phyloP scores from a whole-genome alignment of 2,797 vertebrate genomes.

The Chaetodon trifasciatus region DNA sequence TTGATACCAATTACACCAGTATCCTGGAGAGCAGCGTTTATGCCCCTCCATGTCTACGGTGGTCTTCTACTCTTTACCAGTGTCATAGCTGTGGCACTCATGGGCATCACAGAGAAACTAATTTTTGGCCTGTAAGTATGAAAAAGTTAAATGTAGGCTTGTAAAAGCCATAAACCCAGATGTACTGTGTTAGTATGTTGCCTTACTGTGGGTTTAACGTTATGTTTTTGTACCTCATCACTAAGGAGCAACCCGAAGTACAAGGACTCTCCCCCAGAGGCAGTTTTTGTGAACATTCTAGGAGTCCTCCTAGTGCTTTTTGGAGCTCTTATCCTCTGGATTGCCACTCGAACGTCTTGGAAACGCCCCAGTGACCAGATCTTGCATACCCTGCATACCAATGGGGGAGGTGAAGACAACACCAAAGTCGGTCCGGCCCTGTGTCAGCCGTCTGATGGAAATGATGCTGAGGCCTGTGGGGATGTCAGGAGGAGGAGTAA shows the following conservation, averaged over 20 bases:
- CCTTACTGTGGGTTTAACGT: not conserved
- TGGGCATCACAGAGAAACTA: slow-evolving; percentile 97
- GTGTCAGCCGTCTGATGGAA: slow-evolving; percentile 75
- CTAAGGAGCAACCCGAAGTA: slow-evolving; percentile 84
- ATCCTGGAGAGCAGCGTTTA: slow-evolving; percentile 84
- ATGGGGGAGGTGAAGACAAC: slow-evolving; percentile 66
- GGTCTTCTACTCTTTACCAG: slow-evolving; percentile 91
- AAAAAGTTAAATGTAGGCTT: not conserved
- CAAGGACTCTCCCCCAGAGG: slow-evolving; percentile 90
- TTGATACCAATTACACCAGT: slow-evolving; percentile 90
- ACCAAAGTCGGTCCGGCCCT: slow-evolving; percentile 71
- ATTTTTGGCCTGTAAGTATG: slow-evolving; percentile 93
- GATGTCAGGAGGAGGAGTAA: slow-evolving; percentile 88
- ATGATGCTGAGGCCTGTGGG: slow-evolving; percentile 74
- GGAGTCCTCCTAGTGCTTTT: slow-evolving; percentile 91
- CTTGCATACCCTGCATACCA: slow-evolving; percentile 67
- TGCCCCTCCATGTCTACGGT: slow-evolving; percentile 92
- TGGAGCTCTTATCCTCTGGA: slow-evolving; percentile 92
- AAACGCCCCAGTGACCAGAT: slow-evolving; percentile 90
- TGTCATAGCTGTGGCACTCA: slow-evolving; percentile 90
- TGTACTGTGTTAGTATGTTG: not conserved
- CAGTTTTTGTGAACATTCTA: slow-evolving; percentile 90
- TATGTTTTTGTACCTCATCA: slow-evolving; percentile 26
- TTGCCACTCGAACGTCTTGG: slow-evolving; percentile 91
- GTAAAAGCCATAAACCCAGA: not conserved